phyloP scores from a whole-genome alignment of 2,888 invertebrate species.

The Leptinotarsa tumamoca region DNA sequence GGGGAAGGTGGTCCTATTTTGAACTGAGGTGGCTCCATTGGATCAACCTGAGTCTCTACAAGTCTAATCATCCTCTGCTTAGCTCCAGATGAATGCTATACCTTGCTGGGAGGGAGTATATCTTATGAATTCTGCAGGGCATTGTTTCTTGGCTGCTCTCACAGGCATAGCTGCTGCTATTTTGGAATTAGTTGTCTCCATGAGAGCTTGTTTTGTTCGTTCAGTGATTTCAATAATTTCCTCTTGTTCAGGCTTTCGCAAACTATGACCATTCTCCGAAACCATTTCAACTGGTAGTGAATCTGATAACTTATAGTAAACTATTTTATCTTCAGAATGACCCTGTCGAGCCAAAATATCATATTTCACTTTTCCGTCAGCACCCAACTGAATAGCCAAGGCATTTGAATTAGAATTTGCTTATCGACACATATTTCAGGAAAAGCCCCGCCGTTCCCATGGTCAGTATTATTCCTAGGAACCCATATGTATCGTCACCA shows the following conservation, averaged over 20 bases:
- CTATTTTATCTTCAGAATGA: constrained; percentile 86
- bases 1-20: constrained; percentile 92
- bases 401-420: constrained; percentile 87
- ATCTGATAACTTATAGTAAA: constrained; percentile 94
- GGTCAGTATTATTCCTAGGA: constrained; percentile 83
- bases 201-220: constrained; percentile 86
- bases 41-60: too few species aligned
- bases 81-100: constrained; percentile 80
- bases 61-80: constrained; percentile 70
- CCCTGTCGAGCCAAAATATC: constrained; percentile 95
- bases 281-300: constrained; percentile 90
- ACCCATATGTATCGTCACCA: too few species aligned
- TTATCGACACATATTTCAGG: constrained; percentile 96
- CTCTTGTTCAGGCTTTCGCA: constrained; percentile 91
- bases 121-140: constrained; percentile 95
- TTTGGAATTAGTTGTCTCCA: constrained; percentile 88
- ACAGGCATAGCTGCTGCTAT: constrained; percentile 98
- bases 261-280: constrained; percentile 89
- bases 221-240: constrained; percentile 90
- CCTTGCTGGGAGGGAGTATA: constrained; percentile 99
- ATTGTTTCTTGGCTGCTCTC: constrained; percentile 91
- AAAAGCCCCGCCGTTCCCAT: constrained; percentile 95
- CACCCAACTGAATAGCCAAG: constrained; percentile 93
- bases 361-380: constrained; percentile 83
- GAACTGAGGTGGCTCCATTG: constrained; percentile 73